phyloP scores from a whole-genome alignment of 2,797 vertebrate species.

The Myoxocephalus aenaeus region DNA sequence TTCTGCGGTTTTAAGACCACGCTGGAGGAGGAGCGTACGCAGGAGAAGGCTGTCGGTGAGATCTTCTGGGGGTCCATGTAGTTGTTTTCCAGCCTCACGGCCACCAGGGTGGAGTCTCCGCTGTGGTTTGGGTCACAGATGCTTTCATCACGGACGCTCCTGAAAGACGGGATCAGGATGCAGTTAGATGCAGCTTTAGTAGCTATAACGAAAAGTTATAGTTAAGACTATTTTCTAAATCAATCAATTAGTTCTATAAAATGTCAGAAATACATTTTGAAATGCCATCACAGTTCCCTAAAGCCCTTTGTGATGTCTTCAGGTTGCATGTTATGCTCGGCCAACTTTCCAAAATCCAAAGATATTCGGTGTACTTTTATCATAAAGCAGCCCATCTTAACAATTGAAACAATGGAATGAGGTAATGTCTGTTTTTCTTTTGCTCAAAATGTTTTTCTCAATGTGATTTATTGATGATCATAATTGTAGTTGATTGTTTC shows the following conservation, averaged over 20 bases:
- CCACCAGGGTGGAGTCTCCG: slow-evolving; percentile 88
- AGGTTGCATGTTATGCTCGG: background rate
- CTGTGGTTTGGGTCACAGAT: slow-evolving; percentile 87
- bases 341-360: background rate
- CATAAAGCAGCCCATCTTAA: background rate
- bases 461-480: background rate
- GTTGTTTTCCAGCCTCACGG: slow-evolving; percentile 95
- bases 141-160: slow-evolving; percentile 87
- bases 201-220: background rate
- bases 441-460: background rate
- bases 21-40: slow-evolving; percentile 91
- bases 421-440: background rate
- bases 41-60: slow-evolving; percentile 90
- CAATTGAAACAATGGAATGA: background rate
- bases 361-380: background rate
- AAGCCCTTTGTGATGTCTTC: background rate
- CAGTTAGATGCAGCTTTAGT: slow-evolving; percentile 5
- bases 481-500: too few relatives aligned
- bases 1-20: slow-evolving; percentile 93
- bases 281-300: background rate
- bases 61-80: slow-evolving; percentile 89
- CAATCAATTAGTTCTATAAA: background rate
- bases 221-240: background rate
- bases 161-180: slow-evolving; percentile 65
- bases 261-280: background rate